Evolutionary conservation across 2,888 invertebrate genomes (phyloP).

Genomic region (Machimus atricapillus): DNA sequence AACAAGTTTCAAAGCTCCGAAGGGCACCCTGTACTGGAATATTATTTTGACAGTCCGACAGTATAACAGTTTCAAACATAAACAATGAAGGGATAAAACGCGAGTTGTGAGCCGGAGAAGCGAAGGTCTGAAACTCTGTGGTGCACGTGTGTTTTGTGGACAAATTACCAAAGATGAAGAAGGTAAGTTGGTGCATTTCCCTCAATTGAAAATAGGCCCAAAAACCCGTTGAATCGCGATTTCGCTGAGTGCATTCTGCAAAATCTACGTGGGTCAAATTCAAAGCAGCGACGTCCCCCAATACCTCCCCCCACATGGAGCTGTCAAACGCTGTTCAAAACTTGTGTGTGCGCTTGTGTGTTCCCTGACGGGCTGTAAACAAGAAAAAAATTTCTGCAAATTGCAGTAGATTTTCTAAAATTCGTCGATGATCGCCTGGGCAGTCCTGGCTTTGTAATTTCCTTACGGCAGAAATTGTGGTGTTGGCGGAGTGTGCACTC

Average conservation of each 20-base stretch:
- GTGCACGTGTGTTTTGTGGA: background rate
- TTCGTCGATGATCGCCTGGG: background rate
- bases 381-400: background rate
- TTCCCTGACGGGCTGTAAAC: conserved; percentile 44
- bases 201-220: background rate
- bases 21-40: background rate
- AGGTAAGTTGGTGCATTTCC: background rate
- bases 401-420: background rate
- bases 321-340: conserved; percentile 47
- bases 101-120: background rate
- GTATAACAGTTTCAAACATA: background rate
- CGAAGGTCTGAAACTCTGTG: background rate
- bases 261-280: background rate
- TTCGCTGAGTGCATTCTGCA: background rate
- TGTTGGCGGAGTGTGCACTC: background rate
- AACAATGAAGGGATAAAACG: background rate
- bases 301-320: background rate
- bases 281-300: background rate
- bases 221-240: background rate
- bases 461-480: background rate
- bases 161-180: background rate
- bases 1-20: background rate
- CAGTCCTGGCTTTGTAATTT: background rate
- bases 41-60: background rate
- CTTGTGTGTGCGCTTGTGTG: conserved; percentile 51